These are phyloP conservation scores for Formica exsecta DNA, from an alignment of 1,140 invertebrate species.

Conservation along the genomic window DNA sequence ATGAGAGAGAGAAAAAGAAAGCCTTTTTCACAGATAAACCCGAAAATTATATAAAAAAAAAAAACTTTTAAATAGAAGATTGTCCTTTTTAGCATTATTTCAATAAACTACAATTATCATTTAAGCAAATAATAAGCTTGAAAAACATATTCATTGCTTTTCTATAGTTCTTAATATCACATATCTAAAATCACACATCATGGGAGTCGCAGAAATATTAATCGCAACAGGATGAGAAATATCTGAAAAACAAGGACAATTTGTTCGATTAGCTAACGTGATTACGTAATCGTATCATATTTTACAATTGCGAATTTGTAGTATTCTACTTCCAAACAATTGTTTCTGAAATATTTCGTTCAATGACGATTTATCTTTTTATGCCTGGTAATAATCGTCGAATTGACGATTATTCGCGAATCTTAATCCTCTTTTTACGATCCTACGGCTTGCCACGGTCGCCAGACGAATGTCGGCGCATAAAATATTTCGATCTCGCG, in stretches of 20 bases:
- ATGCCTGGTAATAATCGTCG: background rate
- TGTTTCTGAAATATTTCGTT: slow-evolving; percentile 6
- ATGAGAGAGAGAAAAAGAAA: no score
- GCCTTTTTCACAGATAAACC: background rate
- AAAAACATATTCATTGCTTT: slow-evolving; percentile 19
- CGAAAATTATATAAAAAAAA: slow-evolving; percentile 15
- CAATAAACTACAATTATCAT: background rate
- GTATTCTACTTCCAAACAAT: background rate
- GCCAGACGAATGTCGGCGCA: slow-evolving; percentile 2
- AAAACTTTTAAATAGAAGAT: background rate
- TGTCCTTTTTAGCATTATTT: background rate
- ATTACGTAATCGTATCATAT: background rate
- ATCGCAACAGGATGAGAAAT: slow-evolving; percentile 32
- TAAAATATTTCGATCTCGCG: slow-evolving; percentile 46
- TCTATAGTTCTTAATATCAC: background rate
- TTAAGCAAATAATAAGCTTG: slow-evolving; percentile 19
- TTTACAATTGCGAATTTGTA: background rate
- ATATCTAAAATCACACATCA: slow-evolving; percentile 5
- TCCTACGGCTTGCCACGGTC: background rate
- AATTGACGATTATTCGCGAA: slow-evolving; percentile 11
- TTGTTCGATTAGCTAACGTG: slow-evolving; percentile 13
- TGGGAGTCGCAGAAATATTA: background rate
- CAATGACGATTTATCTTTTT: slow-evolving; percentile 16
- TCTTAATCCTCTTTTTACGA: slow-evolving; percentile 4
- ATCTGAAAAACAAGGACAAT: background rate